A percentile compares a stretch with the other conserved stretches of the same genome.
Conservation (phyloP, 1,140 invertebrate species). For the Adoxophyes honmai region DNA sequence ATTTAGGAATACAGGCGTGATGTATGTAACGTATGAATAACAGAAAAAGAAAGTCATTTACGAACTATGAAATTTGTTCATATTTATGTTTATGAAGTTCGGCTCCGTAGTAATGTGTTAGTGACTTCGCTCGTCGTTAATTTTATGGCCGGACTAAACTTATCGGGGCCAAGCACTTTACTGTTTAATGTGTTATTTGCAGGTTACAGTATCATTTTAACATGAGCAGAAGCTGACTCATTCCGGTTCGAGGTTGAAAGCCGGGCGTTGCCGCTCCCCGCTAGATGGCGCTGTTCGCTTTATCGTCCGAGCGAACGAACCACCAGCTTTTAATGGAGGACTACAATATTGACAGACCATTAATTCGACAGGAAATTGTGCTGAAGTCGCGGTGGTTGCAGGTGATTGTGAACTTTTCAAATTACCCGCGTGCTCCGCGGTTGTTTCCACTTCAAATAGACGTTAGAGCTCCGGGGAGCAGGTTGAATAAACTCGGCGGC, state of each 20-base stretch:
- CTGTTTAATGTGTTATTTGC: conserved; percentile 10
- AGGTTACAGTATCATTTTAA: conserved; percentile 11
- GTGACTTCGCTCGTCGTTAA: conserved; percentile 11
- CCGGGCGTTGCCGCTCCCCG: conserved; percentile 37
- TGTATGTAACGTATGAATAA: too few relatives aligned
- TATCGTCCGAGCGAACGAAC: conserved; percentile 67
- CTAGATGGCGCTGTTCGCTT: conserved; percentile 65
- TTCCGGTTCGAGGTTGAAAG: too few relatives aligned
- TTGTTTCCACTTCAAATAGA: conserved; percentile 64
- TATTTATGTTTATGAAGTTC: conserved; percentile 13
- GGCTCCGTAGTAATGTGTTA: neutral
- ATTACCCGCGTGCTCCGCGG: conserved; percentile 63
- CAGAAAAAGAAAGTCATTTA: neutral
- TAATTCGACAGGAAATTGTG: conserved; percentile 76
- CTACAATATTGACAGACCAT: conserved; percentile 76
- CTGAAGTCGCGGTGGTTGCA: conserved; percentile 61
- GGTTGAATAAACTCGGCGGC: conserved; percentile 38
- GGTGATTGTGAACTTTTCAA: conserved; percentile 76
- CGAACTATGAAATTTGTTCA: neutral
- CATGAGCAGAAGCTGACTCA: neutral
- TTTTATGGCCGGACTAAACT: conserved; percentile 9
- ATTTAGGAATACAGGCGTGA: too few relatives aligned
- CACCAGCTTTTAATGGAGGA: conserved; percentile 70
- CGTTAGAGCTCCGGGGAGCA: conserved; percentile 22
- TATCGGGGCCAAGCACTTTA: conserved; percentile 13